Conservation (phyloP, 2,797 vertebrate genomes). For the Aplochiton taeniatus region DNA sequence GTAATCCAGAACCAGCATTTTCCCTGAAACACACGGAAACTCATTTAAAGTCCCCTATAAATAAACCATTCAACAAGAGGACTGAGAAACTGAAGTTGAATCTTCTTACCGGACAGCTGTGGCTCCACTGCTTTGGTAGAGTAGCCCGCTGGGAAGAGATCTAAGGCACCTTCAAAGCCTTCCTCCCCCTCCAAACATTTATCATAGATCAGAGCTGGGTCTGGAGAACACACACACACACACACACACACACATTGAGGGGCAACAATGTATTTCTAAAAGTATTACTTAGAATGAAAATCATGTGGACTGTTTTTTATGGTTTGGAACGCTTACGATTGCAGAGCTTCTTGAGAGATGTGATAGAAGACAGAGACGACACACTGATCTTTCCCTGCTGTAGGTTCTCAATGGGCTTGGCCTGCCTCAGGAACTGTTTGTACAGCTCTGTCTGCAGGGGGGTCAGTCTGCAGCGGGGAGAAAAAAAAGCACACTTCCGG, state of each 20-base stretch:
- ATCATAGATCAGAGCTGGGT: conserved; percentile 91
- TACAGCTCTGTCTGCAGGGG: conserved; percentile 90
- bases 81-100: too few relatives aligned
- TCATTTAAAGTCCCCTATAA: neutral
- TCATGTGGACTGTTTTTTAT: neutral
- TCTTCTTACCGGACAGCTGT: conserved; percentile 88
- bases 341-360: conserved; percentile 94
- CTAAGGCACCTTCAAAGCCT: conserved; percentile 87
- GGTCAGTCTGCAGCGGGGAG: conserved; percentile 81
- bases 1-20: conserved; percentile 96
- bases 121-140: conserved; percentile 87
- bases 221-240: conserved; percentile 66
- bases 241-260: neutral
- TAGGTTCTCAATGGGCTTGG: conserved; percentile 87
- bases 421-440: conserved; percentile 87
- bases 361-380: conserved; percentile 96
- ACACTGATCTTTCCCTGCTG: conserved; percentile 85
- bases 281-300: neutral
- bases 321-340: conserved; percentile 85
- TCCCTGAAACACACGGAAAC: conserved; percentile 73
- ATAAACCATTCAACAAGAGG: too few relatives aligned
- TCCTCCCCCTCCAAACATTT: conserved; percentile 90
- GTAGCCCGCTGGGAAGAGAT: conserved; percentile 88
- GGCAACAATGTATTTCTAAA: too few relatives aligned
- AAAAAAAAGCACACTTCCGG: neutral